Percentiles rank a stretch among this genome's conserved stretches.
phyloP scores from a whole-genome alignment of 2,113 vertebrate species.

The Hystrix brachyura region DNA sequence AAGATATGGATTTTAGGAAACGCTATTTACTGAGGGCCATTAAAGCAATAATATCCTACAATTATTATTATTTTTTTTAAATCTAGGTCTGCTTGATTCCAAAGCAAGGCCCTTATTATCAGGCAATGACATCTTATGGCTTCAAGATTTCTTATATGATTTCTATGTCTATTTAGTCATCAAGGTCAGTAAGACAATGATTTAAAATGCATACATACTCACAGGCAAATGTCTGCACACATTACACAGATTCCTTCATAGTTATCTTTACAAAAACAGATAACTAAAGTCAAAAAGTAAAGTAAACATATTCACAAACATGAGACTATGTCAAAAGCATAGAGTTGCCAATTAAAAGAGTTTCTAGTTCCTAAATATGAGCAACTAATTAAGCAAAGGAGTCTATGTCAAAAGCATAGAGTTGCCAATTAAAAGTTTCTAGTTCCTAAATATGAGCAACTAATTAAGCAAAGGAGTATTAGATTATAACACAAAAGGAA shows the following conservation, averaged over 20 bases:
- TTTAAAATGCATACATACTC: background rate
- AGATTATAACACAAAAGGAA: background rate
- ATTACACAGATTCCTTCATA: background rate
- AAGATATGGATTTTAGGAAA: background rate
- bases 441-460: background rate
- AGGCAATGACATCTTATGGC: background rate
- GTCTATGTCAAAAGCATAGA: background rate
- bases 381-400: background rate
- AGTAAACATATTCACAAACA: background rate
- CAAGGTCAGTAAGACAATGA: background rate
- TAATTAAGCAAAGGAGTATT: background rate
- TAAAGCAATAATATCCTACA: background rate
- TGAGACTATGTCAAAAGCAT: background rate
- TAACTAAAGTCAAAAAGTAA: background rate
- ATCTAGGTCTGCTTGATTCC: background rate
- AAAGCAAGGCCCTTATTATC: background rate
- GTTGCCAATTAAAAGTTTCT: background rate
- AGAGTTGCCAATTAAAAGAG: background rate
- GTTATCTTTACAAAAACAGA: background rate
- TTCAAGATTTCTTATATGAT: background rate
- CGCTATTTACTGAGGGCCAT: background rate
- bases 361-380: background rate
- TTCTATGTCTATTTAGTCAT: background rate
- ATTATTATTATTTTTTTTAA: slow-evolving; percentile 6
- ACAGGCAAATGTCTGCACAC: background rate